Conservation (phyloP, 2,888 invertebrate genomes). For the Drosophila subquinaria region DNA sequence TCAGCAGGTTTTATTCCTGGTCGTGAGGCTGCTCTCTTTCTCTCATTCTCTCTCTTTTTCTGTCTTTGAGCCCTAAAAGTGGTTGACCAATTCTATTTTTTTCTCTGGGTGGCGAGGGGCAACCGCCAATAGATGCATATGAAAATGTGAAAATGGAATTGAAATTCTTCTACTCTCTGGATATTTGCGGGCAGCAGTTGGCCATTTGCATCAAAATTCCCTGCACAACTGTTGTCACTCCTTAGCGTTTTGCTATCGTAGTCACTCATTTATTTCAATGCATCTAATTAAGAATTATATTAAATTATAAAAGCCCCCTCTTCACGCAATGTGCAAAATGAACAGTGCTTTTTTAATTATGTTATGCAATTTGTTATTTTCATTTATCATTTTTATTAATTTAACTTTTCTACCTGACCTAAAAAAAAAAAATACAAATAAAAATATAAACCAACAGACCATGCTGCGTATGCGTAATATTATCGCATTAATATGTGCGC, state of each 20-base stretch:
- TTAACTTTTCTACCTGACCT: conserved; percentile 24
- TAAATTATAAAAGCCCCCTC: conserved; percentile 1
- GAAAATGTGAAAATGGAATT: conserved; percentile 16
- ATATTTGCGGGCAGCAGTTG: conserved; percentile 8
- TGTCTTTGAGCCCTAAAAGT: background rate
- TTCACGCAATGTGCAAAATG: background rate
- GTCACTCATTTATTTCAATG: conserved; percentile 33
- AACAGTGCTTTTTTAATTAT: conserved; percentile 47
- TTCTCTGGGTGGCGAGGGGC: background rate
- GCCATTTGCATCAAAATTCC: background rate
- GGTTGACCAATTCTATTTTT: background rate
- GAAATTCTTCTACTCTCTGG: background rate
- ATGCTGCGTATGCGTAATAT: conserved; percentile 54
- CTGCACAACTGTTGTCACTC: conserved; percentile 1
- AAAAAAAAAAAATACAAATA: conserved; percentile 14
- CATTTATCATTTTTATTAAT: conserved; percentile 48
- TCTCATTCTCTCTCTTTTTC: too few relatives aligned
- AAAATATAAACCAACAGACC: conserved; percentile 17
- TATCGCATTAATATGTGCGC: conserved; percentile 51
- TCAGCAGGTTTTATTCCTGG: conserved; percentile 10
- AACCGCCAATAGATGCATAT: conserved; percentile 9
- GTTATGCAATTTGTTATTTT: conserved; percentile 48
- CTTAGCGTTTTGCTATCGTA: background rate
- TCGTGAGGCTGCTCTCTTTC: background rate
- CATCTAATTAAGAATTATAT: conserved; percentile 31